phyloP scores from a whole-genome alignment of 2,888 invertebrate genomes.

The Torymus texanus region DNA sequence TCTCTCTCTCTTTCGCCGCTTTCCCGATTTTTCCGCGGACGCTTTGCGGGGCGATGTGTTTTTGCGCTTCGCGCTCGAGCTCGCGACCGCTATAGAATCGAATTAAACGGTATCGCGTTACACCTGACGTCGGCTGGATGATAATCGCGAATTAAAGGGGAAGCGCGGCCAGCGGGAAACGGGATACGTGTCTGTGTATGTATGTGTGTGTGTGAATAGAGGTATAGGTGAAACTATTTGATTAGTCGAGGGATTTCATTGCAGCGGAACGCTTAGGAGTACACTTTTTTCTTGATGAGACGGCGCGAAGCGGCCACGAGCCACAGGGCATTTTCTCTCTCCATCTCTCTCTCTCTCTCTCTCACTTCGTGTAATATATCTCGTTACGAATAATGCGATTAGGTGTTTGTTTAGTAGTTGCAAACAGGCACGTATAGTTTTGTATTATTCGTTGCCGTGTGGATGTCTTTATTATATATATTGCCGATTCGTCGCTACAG shows the following conservation, averaged over 20 bases:
- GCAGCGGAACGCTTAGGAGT: conserved; percentile 8
- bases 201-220: neutral
- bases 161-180: neutral
- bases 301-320: neutral
- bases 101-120: conserved; percentile 41
- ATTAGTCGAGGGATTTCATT: conserved; percentile 26
- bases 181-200: conserved; percentile 1
- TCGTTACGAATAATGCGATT: conserved; percentile 16
- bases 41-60: neutral
- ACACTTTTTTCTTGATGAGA: conserved; percentile 1
- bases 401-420: conserved; percentile 6
- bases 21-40: neutral
- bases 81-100: conserved; percentile 4
- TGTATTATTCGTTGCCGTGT: no score
- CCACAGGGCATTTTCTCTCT: no score
- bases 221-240: conserved; percentile 10
- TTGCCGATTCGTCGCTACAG: no score
- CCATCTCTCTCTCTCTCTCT: no score
- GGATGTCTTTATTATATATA: no score
- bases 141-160: conserved; percentile 29
- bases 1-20: neutral
- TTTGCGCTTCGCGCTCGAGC: neutral
- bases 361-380: neutral
- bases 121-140: conserved; percentile 22
- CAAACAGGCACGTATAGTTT: neutral